Evolutionary conservation across 2,888 invertebrate species (phyloP).

Genomic region (Luffia ferchaultella): DNA sequence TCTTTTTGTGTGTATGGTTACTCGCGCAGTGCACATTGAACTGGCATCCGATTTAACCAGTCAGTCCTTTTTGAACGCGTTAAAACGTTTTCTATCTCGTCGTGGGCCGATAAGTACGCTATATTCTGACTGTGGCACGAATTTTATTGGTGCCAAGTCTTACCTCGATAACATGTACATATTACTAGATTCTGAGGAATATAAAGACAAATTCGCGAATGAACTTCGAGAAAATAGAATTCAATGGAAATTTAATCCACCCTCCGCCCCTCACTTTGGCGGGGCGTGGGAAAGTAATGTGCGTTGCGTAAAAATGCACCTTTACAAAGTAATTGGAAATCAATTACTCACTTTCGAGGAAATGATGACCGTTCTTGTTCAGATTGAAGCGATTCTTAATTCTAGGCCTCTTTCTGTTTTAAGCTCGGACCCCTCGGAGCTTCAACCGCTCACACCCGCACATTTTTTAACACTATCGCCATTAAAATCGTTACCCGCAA

Average conservation of each 20-base stretch:
- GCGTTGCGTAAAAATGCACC: constrained; percentile 7
- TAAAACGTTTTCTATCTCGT: background rate
- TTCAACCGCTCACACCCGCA: constrained; percentile 7
- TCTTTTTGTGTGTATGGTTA: background rate
- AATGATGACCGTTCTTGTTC: background rate
- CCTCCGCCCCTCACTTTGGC: constrained; percentile 7
- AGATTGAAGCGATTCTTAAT: constrained; percentile 9
- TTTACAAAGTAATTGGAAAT: background rate
- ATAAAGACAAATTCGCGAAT: background rate
- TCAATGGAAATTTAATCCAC: constrained; percentile 2
- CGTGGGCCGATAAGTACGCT: constrained; percentile 7
- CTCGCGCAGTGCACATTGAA: background rate
- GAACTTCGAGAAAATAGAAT: background rate
- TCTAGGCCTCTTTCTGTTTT: constrained; percentile 11
- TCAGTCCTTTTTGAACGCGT: background rate
- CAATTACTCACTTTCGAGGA: constrained; percentile 3
- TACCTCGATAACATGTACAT: constrained; percentile 1
- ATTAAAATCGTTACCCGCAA: constrained; percentile 2
- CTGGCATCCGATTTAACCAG: background rate
- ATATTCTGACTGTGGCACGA: constrained; percentile 9
- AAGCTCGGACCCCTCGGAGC: constrained; percentile 7
- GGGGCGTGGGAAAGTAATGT: constrained; percentile 9
- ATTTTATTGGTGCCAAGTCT: constrained; percentile 9
- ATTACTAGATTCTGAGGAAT: background rate
- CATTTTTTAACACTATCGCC: constrained; percentile 10